Percentiles rank a stretch among this genome's conserved stretches.
Conservation (phyloP, 2,797 vertebrate species). For the Eulemur rubriventer region DNA sequence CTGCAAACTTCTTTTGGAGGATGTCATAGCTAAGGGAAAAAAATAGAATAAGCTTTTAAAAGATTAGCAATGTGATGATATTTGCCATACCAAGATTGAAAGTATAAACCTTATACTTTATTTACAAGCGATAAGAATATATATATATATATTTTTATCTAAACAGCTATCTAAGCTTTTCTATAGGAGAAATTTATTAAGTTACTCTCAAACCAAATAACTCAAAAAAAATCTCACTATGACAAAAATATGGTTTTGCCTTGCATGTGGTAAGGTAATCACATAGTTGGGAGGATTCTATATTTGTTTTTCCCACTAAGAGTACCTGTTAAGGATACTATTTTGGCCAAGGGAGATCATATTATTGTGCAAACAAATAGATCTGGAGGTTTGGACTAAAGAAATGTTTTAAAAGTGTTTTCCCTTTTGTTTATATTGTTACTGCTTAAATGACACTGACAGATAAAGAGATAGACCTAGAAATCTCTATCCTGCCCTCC, state of each 20-base stretch:
- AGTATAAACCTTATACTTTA: not conserved
- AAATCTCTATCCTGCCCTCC: not conserved
- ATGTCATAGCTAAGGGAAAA: not conserved
- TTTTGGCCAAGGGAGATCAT: not conserved
- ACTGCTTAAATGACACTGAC: not conserved
- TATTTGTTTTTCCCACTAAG: not conserved
- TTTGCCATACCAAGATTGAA: not conserved
- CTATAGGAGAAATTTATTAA: not conserved
- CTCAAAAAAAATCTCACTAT: not conserved
- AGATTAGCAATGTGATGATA: not conserved
- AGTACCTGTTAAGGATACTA: not conserved
- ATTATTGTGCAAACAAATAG: slow-evolving; percentile 36
- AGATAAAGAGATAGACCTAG: not conserved
- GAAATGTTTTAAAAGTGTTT: slow-evolving; percentile 25
- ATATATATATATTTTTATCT: not conserved
- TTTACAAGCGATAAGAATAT: not conserved
- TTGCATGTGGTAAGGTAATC: not conserved
- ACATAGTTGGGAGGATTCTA: not conserved
- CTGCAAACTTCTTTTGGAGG: not conserved
- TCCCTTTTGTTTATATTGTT: slow-evolving; percentile 41
- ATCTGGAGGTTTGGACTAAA: slow-evolving; percentile 27
- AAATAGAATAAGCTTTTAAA: not conserved
- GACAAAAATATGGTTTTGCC: not conserved
- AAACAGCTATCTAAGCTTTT: not conserved
- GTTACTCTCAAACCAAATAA: not conserved